Evolutionary conservation across 2,113 vertebrate genomes (phyloP).

Genomic region (Cyprichromis sp.): DNA sequence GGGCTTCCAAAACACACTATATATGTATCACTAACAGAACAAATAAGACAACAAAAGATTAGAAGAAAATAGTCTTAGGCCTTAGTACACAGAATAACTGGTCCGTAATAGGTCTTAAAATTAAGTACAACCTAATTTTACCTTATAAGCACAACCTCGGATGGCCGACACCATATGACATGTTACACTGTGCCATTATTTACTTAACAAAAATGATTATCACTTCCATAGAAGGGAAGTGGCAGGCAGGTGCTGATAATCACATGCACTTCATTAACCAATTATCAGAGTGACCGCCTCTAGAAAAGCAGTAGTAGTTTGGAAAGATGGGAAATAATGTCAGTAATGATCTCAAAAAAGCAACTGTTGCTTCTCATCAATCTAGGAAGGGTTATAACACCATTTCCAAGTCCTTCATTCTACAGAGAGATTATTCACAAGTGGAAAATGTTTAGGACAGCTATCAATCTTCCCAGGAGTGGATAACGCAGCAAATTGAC

Average conservation of each 20-base stretch:
- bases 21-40: background rate
- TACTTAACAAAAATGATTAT: background rate
- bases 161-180: rapidly evolving
- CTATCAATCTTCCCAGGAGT: background rate
- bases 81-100: background rate
- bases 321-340: background rate
- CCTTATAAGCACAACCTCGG: background rate
- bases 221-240: background rate
- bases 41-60: rapidly evolving
- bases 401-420: background rate
- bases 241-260: background rate
- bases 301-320: background rate
- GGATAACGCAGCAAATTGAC: rapidly evolving
- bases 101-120: background rate
- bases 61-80: background rate
- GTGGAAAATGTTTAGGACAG: rapidly evolving
- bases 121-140: background rate
- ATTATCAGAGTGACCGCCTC: background rate
- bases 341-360: background rate
- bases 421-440: background rate
- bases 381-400: background rate
- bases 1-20: background rate
- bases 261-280: background rate
- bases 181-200: background rate
- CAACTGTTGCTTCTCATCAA: background rate